Conservation (phyloP, 2,113 vertebrate genomes). For the Nycticebus coucang region DNA sequence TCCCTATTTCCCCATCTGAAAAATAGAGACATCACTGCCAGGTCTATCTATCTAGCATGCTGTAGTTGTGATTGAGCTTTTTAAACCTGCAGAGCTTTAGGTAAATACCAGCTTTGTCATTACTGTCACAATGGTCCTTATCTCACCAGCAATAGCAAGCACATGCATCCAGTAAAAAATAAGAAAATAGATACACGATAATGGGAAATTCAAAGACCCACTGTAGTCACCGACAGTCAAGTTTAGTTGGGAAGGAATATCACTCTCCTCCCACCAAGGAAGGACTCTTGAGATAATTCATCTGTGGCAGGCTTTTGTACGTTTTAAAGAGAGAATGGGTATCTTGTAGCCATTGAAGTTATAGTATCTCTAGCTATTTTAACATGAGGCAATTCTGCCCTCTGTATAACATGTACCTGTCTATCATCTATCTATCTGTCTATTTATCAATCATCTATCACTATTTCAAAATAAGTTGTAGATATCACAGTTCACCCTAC, state of each 20-base stretch:
- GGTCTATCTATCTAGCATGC: neutral
- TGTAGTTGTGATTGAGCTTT: neutral
- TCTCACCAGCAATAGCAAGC: neutral
- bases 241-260: neutral
- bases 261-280: neutral
- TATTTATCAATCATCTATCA: neutral
- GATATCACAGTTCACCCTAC: neutral
- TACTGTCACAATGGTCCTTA: neutral
- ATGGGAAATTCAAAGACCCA: neutral
- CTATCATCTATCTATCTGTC: neutral
- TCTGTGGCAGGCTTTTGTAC: neutral
- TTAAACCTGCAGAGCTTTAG: neutral
- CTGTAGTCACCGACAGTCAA: neutral
- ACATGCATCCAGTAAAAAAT: neutral
- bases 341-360: neutral
- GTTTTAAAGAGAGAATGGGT: neutral
- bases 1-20: neutral
- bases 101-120: neutral
- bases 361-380: neutral
- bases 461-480: neutral
- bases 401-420: neutral
- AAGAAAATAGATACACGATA: neutral
- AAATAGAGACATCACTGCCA: neutral
- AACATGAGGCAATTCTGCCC: neutral
- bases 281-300: neutral